Evolutionary conservation across 1,140 invertebrate genomes (phyloP).

Genomic region (Parapsyche elsis): DNA sequence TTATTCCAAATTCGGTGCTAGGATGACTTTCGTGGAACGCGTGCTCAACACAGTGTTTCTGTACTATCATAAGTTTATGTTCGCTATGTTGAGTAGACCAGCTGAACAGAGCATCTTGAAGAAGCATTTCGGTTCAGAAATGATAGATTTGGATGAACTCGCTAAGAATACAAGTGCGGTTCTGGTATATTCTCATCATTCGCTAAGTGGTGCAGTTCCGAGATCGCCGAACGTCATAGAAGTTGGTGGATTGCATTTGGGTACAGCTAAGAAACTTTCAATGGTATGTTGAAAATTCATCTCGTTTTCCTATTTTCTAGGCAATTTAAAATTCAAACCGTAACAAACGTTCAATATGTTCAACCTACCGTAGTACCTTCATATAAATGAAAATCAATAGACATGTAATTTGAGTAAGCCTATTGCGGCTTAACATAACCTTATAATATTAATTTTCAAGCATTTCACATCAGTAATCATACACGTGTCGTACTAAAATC

Average conservation of each 20-base stretch:
- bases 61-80: conserved; percentile 64
- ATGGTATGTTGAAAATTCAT: conserved; percentile 58
- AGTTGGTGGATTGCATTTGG: conserved; percentile 69
- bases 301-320: no score
- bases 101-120: conserved; percentile 67
- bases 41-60: conserved; percentile 67
- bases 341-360: no score
- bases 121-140: conserved; percentile 68
- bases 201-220: conserved; percentile 64
- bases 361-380: no score
- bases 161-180: conserved; percentile 69
- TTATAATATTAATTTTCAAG: no score
- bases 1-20: conserved; percentile 63
- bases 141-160: conserved; percentile 69
- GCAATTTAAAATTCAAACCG: no score
- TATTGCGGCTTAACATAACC: no score
- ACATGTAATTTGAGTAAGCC: background rate
- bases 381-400: no score
- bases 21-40: conserved; percentile 69
- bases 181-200: conserved; percentile 72
- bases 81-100: conserved; percentile 65
- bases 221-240: conserved; percentile 71
- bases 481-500: background rate
- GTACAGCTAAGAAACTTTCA: conserved; percentile 61
- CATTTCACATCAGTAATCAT: background rate